Evolutionary conservation across 2,797 vertebrate species (phyloP).

Genomic region (Centroberyx gerrardi): DNA sequence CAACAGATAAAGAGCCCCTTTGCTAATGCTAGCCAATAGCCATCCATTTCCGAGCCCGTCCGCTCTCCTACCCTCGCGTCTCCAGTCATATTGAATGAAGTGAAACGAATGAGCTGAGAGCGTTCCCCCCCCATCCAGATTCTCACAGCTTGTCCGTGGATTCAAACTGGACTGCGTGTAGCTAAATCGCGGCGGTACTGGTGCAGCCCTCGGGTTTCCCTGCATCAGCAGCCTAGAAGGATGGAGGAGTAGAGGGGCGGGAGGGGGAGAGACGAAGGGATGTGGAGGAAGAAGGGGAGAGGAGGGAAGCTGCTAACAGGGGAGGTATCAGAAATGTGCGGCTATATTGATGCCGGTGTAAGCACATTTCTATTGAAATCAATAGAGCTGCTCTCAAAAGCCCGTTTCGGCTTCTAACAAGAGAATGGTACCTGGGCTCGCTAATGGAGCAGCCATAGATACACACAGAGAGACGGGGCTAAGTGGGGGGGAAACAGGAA

Average conservation of each 20-base stretch:
- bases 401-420: conserved; percentile 71
- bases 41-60: conserved; percentile 55
- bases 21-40: conserved; percentile 61
- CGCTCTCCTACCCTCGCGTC: conserved; percentile 23
- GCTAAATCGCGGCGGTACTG: conserved; percentile 54
- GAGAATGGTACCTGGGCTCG: conserved; percentile 56
- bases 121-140: conserved; percentile 47
- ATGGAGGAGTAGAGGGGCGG: conserved; percentile 46
- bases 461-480: conserved; percentile 17
- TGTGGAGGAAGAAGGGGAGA: conserved; percentile 44
- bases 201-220: conserved; percentile 72
- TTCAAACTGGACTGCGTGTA: conserved; percentile 42
- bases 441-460: conserved; percentile 61
- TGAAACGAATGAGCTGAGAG: conserved; percentile 43
- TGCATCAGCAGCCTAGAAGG: conserved; percentile 78
- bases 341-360: conserved; percentile 75
- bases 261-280: conserved; percentile 26
- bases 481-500: background rate
- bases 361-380: conserved; percentile 81
- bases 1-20: conserved; percentile 56
- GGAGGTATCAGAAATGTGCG: conserved; percentile 73
- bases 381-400: conserved; percentile 69
- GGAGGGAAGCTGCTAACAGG: conserved; percentile 51
- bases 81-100: conserved; percentile 43
- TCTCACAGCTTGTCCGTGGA: conserved; percentile 41